Base-by-base conservation (phyloP, 2,113 vertebrate genomes). In the Sturnira hondurensis region DNA sequence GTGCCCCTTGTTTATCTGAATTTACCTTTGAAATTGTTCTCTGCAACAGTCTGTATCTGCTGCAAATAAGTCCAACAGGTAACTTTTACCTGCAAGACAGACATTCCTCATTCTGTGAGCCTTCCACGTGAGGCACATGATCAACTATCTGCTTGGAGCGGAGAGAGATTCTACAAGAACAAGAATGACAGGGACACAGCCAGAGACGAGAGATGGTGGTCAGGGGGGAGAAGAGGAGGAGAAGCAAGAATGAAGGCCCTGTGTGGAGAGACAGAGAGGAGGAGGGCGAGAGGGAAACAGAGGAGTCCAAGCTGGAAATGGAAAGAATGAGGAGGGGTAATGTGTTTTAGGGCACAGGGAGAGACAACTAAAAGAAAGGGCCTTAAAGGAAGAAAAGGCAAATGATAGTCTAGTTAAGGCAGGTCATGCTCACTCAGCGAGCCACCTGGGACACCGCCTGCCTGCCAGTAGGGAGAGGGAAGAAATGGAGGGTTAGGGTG, bases 341-440 rank as follows among this genome's bases (percentile, higher is more conserved):
- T 45, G 47, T 93, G 71, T 86, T 94, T 92, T 92, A 84, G 70
- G 73, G 56, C 78, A 20, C 54, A 45, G 28, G 6, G 63, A 94
- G 61, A 85, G 89, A 83, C 61, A 91, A 58, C 10, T 68, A 38
- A 91, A 91, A 91, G 67, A 81, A 65, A 89, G 50, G 45, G 52
- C 56, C 81, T 56, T 54, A 6, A 83, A 43, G 85, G 88, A 65
- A 91, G 52, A 85, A 86, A 76, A 41, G 89, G 89, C 91, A 94
- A 97, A 93, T 76, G 56, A 76, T 70, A 89, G 54, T 81, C 50
- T 52, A 0, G 38, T 58, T n/a, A 63, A 73, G 86, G 91, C 43
- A 50, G 78, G 43, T 61, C 41, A 2, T 58, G n/a, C 78, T 74
- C 54, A 45, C 65, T 91, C 61, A 63, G 17, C 1, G 12, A 52